phyloP scores from a whole-genome alignment of 2,113 vertebrate species.

The Tyto alba region DNA sequence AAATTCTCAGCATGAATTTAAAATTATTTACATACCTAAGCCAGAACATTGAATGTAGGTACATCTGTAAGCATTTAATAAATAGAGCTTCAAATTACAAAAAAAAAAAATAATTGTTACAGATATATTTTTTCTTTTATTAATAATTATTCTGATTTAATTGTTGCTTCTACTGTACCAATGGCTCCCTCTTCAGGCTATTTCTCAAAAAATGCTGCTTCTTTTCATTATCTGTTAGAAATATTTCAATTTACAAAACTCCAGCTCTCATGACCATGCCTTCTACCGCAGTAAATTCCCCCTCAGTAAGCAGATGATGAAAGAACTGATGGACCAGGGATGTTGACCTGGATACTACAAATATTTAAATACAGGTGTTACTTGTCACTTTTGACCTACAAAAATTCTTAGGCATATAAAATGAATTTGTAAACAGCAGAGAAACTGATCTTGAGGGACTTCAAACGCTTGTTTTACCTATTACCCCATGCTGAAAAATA shows the following conservation, averaged over 20 bases:
- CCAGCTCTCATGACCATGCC: rapidly evolving
- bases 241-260: background rate
- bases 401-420: background rate
- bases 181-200: constrained; percentile 52
- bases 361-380: background rate
- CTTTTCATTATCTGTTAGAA: background rate
- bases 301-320: background rate
- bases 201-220: background rate
- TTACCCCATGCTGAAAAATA: background rate
- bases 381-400: background rate
- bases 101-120: background rate
- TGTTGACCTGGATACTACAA: background rate
- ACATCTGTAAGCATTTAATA: background rate
- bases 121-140: background rate
- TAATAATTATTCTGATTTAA: background rate
- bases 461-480: background rate
- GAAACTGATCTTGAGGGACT: background rate
- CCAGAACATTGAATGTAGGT: background rate
- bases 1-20: background rate
- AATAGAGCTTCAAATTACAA: background rate
- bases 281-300: background rate
- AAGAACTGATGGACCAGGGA: background rate
- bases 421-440: background rate
- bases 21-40: background rate
- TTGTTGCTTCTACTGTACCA: background rate